A percentile compares a stretch with the other conserved stretches of the same genome.
Conservation (phyloP, 1,140 invertebrate genomes). For the Oryctes rhinoceros region DNA sequence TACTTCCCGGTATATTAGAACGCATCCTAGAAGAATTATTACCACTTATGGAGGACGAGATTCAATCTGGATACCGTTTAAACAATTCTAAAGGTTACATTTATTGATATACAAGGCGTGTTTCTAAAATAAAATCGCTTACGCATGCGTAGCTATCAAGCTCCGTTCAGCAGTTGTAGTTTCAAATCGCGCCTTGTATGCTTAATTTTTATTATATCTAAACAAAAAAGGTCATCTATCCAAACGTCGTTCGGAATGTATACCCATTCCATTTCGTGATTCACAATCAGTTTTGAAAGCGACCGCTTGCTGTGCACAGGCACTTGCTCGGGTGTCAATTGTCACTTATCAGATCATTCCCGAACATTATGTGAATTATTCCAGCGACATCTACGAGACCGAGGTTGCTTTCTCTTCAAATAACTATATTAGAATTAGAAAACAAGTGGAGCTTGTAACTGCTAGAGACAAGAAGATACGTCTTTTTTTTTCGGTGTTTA, state of each 20-base stretch:
- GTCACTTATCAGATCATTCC: constrained; percentile 40
- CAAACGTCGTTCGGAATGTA: constrained; percentile 2
- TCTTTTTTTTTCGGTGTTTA: neutral
- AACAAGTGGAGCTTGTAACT: constrained; percentile 39
- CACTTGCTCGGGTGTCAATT: constrained; percentile 38
- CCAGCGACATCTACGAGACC: constrained; percentile 17
- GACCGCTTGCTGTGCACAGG: constrained; percentile 31
- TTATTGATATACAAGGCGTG: no score
- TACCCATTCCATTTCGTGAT: constrained; percentile 13
- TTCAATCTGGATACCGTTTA: no score
- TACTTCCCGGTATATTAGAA: no score
- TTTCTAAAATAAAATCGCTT: no score
- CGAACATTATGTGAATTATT: constrained; percentile 30
- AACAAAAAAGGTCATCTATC: neutral
- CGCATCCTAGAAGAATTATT: no score
- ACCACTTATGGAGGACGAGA: no score
- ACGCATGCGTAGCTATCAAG: no score
- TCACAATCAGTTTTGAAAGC: constrained; percentile 40
- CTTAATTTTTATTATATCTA: no score
- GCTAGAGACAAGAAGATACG: constrained; percentile 29
- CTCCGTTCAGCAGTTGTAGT: neutral
- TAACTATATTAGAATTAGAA: constrained; percentile 41
- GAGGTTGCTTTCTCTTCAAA: constrained; percentile 29
- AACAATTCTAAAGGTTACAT: no score
- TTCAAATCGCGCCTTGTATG: neutral